phyloP scores from a whole-genome alignment of 2,797 vertebrate genomes.

The Poeciliopsis turneri region DNA sequence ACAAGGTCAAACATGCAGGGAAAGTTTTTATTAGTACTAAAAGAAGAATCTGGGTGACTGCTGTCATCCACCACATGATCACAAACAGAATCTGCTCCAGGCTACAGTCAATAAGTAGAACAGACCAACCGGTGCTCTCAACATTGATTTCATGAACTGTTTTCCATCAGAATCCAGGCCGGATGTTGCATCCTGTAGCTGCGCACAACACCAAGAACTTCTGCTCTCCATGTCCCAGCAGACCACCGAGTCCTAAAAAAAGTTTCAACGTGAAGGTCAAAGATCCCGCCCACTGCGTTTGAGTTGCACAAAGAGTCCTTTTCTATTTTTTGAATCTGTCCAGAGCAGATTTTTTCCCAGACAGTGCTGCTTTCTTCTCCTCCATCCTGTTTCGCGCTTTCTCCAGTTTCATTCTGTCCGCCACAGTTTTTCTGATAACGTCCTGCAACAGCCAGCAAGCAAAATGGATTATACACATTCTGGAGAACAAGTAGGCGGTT shows the following conservation, averaged over 20 bases:
- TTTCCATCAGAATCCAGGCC: not conserved
- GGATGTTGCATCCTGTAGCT: not conserved
- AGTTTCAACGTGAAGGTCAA: conserved; percentile 43
- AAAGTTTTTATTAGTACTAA: conserved; percentile 10
- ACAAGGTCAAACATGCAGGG: not conserved
- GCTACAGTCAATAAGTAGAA: conserved; percentile 23
- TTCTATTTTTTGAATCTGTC: conserved; percentile 85
- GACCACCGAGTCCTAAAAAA: not conserved
- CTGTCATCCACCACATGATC: not conserved
- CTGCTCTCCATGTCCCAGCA: not conserved
- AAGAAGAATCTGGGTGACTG: not conserved
- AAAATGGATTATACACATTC: not conserved
- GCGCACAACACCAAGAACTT: not conserved
- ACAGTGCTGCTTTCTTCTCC: conserved; percentile 21
- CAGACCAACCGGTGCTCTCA: conserved; percentile 9
- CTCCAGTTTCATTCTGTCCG: conserved; percentile 66
- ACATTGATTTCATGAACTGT: conserved; percentile 19
- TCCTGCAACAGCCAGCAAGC: conserved; percentile 67
- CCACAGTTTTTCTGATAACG: conserved; percentile 75
- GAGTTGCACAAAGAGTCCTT: conserved; percentile 39
- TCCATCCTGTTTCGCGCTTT: conserved; percentile 46
- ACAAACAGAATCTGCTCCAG: conserved; percentile 28
- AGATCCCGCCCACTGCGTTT: conserved; percentile 27
- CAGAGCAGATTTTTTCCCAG: conserved; percentile 75
- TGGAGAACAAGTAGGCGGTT: not conserved